phyloP scores from a whole-genome alignment of 1,140 invertebrate genomes.

The Plutomurus gul region DNA sequence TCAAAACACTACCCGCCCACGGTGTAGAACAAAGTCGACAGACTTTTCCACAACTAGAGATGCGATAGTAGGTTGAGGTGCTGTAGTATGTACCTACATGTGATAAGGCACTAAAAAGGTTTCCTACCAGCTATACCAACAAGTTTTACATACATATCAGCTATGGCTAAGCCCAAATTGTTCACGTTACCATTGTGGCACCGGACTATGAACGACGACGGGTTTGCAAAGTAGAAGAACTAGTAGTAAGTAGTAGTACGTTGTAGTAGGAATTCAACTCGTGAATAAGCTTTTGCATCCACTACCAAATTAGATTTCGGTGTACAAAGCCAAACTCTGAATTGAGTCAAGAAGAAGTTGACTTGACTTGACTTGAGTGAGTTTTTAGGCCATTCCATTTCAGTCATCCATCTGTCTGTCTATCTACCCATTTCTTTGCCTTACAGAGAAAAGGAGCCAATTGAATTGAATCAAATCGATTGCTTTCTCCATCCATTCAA shows the following conservation, averaged over 20 bases:
- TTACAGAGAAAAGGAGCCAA: constrained; percentile 25
- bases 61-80: too few relatives aligned
- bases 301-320: constrained; percentile 41
- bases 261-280: constrained; percentile 13
- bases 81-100: too few relatives aligned
- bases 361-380: constrained; percentile 30
- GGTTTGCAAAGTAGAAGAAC: too few relatives aligned
- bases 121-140: too few relatives aligned
- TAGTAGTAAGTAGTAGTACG: background rate
- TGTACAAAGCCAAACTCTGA: constrained; percentile 38
- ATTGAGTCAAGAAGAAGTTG: constrained; percentile 23
- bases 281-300: constrained; percentile 26
- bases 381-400: constrained; percentile 35
- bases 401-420: constrained; percentile 20
- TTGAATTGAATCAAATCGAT: constrained; percentile 26
- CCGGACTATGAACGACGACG: too few relatives aligned
- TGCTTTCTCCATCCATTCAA: constrained; percentile 18
- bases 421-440: constrained; percentile 17
- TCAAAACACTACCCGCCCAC: too few relatives aligned
- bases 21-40: background rate
- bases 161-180: too few relatives aligned
- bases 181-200: too few relatives aligned
- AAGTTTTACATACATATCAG: too few relatives aligned
- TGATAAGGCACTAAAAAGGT: too few relatives aligned
- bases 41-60: too few relatives aligned